Percentiles rank a stretch among this genome's conserved stretches.
Conservation (phyloP, 2,113 vertebrate genomes). For the Alouatta palliata region DNA sequence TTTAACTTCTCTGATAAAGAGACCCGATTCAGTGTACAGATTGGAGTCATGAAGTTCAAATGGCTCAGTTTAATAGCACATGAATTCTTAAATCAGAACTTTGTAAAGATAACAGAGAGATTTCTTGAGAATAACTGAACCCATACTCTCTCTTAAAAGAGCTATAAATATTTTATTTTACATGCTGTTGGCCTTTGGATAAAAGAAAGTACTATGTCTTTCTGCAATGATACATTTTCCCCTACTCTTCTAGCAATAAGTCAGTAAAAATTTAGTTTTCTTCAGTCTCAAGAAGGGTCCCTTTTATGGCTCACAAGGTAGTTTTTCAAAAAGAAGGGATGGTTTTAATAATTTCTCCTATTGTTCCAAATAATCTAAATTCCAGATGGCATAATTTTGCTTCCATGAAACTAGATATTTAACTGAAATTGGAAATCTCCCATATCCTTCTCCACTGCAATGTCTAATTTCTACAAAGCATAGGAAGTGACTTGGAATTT, state of each 20-base stretch:
- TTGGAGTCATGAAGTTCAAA: background rate
- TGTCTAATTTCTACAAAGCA: background rate
- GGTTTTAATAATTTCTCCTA: background rate
- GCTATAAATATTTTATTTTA: slow-evolving; percentile 41
- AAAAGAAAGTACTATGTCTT: background rate
- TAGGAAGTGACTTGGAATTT: background rate
- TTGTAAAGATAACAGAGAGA: background rate
- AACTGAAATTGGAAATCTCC: background rate
- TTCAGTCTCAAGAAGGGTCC: background rate
- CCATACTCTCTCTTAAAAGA: background rate
- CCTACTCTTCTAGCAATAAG: background rate
- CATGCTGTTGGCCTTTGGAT: background rate
- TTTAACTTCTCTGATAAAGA: background rate
- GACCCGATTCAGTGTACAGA: background rate
- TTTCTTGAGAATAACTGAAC: slow-evolving; percentile 29
- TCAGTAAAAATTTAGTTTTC: background rate
- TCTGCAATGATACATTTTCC: background rate
- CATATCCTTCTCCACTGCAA: background rate
- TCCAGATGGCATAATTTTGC: background rate
- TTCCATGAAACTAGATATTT: background rate
- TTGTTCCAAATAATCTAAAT: background rate
- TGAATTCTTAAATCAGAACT: background rate
- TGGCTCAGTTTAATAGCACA: background rate
- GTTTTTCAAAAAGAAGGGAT: background rate
- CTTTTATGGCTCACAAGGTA: background rate